Conservation (phyloP, 2,797 vertebrate species). For the Limosa lapponica region DNA sequence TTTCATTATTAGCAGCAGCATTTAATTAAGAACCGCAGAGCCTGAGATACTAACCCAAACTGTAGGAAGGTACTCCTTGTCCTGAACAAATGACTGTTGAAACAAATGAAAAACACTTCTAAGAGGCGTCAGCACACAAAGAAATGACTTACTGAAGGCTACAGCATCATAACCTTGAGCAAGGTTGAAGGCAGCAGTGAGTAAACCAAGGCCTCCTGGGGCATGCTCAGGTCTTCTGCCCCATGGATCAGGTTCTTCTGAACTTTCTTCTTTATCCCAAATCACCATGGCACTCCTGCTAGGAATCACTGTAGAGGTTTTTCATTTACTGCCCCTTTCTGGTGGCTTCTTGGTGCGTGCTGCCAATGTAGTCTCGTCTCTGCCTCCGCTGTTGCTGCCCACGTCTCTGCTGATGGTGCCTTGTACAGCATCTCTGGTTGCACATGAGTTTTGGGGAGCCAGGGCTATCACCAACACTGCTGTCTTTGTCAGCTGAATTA, state of each 20-base stretch:
- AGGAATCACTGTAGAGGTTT: not conserved
- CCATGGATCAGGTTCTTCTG: not conserved
- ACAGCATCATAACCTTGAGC: rapidly evolving
- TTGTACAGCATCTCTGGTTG: not conserved
- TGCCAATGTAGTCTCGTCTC: not conserved
- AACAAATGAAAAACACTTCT: not conserved
- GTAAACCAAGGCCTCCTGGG: not conserved
- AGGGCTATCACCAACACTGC: not conserved
- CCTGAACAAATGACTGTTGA: not conserved
- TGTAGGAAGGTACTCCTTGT: not conserved
- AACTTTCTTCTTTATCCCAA: not conserved
- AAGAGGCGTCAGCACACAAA: not conserved
- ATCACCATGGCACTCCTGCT: not conserved
- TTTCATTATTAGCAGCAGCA: slow-evolving; percentile 2
- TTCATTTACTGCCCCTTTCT: not conserved
- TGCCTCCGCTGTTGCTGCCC: not conserved
- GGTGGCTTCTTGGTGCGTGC: rapidly evolving
- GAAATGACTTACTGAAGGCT: not conserved
- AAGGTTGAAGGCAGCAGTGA: not conserved
- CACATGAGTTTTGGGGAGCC: not conserved
- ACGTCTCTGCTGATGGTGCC: not conserved
- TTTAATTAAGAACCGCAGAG: not conserved
- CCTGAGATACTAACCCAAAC: not conserved
- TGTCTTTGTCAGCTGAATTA: not conserved
- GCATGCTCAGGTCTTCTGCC: not conserved